Conservation (phyloP, 2,797 vertebrate genomes). For the Schizothorax lantsangensis region DNA sequence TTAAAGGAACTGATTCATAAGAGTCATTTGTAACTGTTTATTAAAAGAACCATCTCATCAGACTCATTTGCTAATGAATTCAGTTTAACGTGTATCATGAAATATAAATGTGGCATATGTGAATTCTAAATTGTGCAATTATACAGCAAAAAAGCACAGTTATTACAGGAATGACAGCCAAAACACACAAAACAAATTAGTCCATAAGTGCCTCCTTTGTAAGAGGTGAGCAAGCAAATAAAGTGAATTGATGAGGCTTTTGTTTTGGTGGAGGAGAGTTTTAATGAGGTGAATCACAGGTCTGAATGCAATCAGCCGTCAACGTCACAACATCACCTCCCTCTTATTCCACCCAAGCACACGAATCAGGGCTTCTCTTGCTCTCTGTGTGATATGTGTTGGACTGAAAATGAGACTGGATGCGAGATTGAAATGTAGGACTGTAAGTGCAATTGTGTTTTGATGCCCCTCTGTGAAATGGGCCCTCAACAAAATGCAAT, state of each 20-base stretch:
- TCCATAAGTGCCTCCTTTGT: constrained; percentile 64
- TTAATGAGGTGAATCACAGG: constrained; percentile 70
- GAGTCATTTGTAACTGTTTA: no score
- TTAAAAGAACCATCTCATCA: not conserved
- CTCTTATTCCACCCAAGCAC: constrained; percentile 2
- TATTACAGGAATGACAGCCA: constrained; percentile 19
- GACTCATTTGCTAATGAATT: not conserved
- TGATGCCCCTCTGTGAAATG: constrained; percentile 46
- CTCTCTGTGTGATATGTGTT: constrained; percentile 19
- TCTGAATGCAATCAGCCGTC: constrained; percentile 56
- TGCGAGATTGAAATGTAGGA: constrained; percentile 39
- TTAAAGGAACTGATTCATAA: no score
- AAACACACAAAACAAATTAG: constrained; percentile 64
- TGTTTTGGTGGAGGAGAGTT: constrained; percentile 68
- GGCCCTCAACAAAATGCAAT: constrained; percentile 61
- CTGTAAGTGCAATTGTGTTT: constrained; percentile 39
- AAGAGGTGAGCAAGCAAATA: constrained; percentile 66
- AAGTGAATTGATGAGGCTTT: constrained; percentile 69
- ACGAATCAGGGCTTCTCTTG: constrained; percentile 20
- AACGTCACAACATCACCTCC: constrained; percentile 25
- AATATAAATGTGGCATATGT: not conserved
- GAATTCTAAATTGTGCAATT: not conserved
- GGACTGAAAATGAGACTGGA: constrained; percentile 19
- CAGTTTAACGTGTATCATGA: not conserved
- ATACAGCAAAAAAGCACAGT: not conserved